Percentiles rank a stretch among this genome's conserved stretches.
Evolutionary conservation across 2,113 vertebrate species (phyloP).

Genomic region (Eptesicus fuscus): DNA sequence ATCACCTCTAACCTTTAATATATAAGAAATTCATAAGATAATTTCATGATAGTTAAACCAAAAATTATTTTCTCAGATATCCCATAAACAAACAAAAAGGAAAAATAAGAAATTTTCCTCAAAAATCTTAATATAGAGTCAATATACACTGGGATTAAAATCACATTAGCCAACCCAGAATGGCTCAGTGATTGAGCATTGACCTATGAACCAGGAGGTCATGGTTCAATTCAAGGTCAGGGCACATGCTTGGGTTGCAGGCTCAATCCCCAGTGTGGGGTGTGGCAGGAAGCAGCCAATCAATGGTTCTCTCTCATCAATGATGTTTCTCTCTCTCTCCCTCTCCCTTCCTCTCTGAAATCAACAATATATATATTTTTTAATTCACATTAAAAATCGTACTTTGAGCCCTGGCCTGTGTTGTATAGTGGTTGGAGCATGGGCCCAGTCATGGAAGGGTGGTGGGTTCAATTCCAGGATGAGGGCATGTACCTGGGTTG

Average conservation of each 20-base stretch:
- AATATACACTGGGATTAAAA: slow-evolving; percentile 1
- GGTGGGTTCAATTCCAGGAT: too few species aligned
- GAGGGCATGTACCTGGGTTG: too few species aligned
- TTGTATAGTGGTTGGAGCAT: too few species aligned
- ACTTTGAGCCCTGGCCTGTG: too few species aligned
- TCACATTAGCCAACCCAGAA: not conserved
- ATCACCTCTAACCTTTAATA: not conserved
- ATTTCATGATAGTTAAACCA: not conserved
- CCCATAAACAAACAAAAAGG: not conserved
- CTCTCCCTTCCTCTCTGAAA: too few species aligned
- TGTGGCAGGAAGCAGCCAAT: too few species aligned
- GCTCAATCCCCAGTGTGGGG: too few species aligned
- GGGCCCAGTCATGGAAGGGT: too few species aligned
- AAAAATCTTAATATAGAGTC: slow-evolving; percentile 23
- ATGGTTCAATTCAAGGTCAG: not conserved
- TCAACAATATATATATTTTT: not conserved
- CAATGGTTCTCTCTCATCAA: too few species aligned
- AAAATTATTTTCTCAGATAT: not conserved
- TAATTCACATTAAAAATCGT: too few species aligned
- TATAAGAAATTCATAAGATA: not conserved
- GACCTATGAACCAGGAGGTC: not conserved
- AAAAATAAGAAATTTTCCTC: not conserved
- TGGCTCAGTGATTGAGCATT: not conserved
- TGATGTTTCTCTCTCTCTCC: too few species aligned
- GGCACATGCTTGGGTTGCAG: too few species aligned